A percentile compares a stretch with the other conserved stretches of the same genome.
phyloP scores from a whole-genome alignment of 2,797 vertebrate genomes.

The Manis crassicaudata region DNA sequence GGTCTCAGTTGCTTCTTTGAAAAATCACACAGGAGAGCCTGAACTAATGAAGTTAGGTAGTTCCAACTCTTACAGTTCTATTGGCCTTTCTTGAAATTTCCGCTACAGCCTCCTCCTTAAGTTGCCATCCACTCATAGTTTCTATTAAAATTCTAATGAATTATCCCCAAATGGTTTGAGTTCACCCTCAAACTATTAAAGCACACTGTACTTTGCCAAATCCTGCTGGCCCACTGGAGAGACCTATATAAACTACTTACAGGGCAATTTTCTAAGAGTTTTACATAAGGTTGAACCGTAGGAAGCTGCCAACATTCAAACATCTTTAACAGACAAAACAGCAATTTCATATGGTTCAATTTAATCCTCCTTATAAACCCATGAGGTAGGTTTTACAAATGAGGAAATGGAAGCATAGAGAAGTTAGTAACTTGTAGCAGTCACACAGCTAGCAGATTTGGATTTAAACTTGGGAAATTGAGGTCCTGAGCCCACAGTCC shows the following conservation, averaged over 20 bases:
- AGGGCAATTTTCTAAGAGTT: slow-evolving; percentile 24
- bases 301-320: slow-evolving; percentile 30
- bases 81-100: not conserved
- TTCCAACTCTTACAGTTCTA: not conserved
- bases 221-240: not conserved
- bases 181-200: not conserved
- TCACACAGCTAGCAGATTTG: not conserved
- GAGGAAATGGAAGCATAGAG: not conserved
- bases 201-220: not conserved
- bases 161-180: not conserved
- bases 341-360: not conserved
- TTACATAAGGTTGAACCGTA: not conserved
- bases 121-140: not conserved
- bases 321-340: slow-evolving; percentile 30
- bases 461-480: not conserved
- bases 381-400: slow-evolving; percentile 40
- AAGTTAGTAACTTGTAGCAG: not conserved
- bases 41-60: not conserved
- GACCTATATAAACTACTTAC: not conserved
- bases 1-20: not conserved
- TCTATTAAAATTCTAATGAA: slow-evolving; percentile 36
- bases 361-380: not conserved
- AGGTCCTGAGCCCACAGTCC: not conserved
- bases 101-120: not conserved
- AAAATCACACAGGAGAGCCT: not conserved